A percentile compares a stretch with the other conserved stretches of the same genome.
Evolutionary conservation across 2,888 invertebrate species (phyloP).

Genomic region (Tenthredo notha): DNA sequence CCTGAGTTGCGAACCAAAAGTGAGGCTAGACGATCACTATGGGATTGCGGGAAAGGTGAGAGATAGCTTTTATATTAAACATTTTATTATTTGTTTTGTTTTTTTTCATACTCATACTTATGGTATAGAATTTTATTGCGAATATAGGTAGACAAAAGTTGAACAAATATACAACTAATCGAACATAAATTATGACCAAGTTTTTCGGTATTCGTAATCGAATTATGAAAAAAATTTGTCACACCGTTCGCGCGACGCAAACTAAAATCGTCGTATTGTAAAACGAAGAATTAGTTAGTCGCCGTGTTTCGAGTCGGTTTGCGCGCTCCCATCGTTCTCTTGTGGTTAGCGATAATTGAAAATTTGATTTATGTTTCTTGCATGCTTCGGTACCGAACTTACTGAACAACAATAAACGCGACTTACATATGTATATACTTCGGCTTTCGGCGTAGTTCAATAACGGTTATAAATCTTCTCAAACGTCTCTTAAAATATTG

Average conservation of each 20-base stretch:
- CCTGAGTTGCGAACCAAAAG: not conserved
- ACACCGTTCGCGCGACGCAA: not conserved
- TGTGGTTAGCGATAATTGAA: conserved; percentile 40
- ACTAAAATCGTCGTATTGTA: not conserved
- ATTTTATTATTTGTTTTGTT: too few relatives aligned
- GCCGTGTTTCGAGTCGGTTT: not conserved
- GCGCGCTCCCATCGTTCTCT: not conserved
- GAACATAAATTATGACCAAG: not conserved
- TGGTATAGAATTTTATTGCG: not conserved
- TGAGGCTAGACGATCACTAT: not conserved
- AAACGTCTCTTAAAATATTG: not conserved
- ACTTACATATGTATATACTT: not conserved
- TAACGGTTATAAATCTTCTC: not conserved
- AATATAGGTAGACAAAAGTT: not conserved
- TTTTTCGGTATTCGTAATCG: not conserved
- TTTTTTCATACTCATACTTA: not conserved
- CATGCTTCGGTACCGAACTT: not conserved
- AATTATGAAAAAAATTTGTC: conserved; percentile 4
- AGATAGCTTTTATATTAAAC: not conserved
- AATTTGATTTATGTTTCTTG: conserved; percentile 36
- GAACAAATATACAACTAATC: not conserved
- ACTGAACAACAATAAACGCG: conserved; percentile 6
- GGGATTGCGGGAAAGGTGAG: not conserved
- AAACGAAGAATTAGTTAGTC: conserved; percentile 12
- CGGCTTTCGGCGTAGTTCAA: conserved; percentile 7